Evolutionary conservation across 2,113 vertebrate genomes (phyloP), one percentile per base, ranked within the genome.

Genomic region (Elephas maximus): DNA sequence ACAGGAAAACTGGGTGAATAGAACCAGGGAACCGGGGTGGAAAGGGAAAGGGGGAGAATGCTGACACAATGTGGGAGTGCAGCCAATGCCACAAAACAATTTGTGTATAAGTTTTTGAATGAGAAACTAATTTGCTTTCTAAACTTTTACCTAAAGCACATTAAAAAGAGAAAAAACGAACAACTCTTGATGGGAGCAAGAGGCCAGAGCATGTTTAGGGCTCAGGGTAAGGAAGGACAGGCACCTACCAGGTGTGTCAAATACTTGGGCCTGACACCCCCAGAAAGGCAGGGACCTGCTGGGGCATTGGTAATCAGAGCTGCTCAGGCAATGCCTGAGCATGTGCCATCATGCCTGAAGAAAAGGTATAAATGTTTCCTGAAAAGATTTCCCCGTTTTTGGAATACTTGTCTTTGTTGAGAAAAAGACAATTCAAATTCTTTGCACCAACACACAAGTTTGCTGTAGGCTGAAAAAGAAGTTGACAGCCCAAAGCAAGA

Each of bases 241-340:
- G 73, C 14, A 9, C 6, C 48, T 37, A 48, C 37, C 12, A 57
- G 57, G 26, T 1, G 6, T 26, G 37, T 21, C 45, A 33, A 30
- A 23, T 0, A 21, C 12, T 44, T 18, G 33, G 18, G 24, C 26
- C 74, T 14, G 1, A 28, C 1, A 1, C n/a, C 1, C 12, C 53
- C 33, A 28, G 33, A 44, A 90, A 21, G 45, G 65, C 74, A 10
- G 76, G 12, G 65, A 11, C 0, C 2, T 6, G 10, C 74, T 8
- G 73, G 28, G 60, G 12, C 0, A 6, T 17, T 0, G 0, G 28
- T 67, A 48, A 53, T 24, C 10, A 11, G 57, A 17, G 65, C 2
- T 24, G 44, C 80, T 53, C 8, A 24, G 9, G 48, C 0, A 5
- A 21, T 0, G 48, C 11, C 62, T 48, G 24, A 4, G 18, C 45